Base-by-base conservation (phyloP, 23 tunicate genomes). In the Ascidia mentula region DNA sequence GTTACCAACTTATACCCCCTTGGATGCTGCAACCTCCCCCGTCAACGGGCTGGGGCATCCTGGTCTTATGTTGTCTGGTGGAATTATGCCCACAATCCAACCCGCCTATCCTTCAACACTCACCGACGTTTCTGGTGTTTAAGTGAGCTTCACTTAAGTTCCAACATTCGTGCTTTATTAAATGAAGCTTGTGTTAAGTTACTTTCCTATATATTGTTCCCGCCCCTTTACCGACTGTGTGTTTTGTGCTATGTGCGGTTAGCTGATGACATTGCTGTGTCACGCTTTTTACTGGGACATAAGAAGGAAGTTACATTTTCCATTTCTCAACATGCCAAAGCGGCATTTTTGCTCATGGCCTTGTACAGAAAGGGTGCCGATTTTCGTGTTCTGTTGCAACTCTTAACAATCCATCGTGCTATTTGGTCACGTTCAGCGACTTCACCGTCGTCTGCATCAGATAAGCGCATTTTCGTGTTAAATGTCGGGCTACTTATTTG, bases 61-160 rank as follows among this genome's bases (percentile, higher is more conserved):
- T 36, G 75, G 75, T 35, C 38, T 71, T 22, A 35, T 71, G 38
- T 36, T 71, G 5, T 71, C 75, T 33, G 38, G 75, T 71, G 75
- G 75, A 35, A 35, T 71, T 71, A 34, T 71, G 24, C 75, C 75
- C 18, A 34, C 75, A 1, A 5, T 35, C 35, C 75, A 71, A 9
- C 34, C 6, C 38, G 18, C 75, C 75, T 71, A 71, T 35, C 38
- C 75, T 34, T 34, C 38, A 34, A 35, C 38, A 33, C 38, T 71
- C 38, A 71, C 75, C 75, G 75, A 71, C 37, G 75, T n/a, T 35
- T 31, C 24, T 28, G 75, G 65, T 28, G 65, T 53, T 28, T 53
- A 28, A 53, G 13, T 20, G 4, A 1, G 13, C 65, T 28, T 53
- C 28, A 6, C 13, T 20, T 9, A 9, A 53, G 65, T 53, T 53